Evolutionary conservation across 2,113 vertebrate species (phyloP).

Genomic region (Haemorhous mexicanus): DNA sequence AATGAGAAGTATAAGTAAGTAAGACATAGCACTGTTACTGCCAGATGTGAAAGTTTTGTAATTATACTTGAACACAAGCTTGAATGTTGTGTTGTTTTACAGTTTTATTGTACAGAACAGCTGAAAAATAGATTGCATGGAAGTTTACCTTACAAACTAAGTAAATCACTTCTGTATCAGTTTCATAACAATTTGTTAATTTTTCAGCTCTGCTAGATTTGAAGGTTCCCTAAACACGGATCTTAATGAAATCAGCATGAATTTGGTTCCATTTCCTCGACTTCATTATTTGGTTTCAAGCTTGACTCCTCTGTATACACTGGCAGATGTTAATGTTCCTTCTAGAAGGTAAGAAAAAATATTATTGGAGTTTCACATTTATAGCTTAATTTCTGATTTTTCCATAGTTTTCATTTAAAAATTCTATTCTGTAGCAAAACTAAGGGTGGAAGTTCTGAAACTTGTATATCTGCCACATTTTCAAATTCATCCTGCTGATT

Average conservation of each 20-base stretch:
- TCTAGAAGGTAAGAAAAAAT: conserved; percentile 80
- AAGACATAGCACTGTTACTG: not conserved
- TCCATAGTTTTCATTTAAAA: not conserved
- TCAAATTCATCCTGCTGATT: not conserved
- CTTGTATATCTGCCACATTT: not conserved
- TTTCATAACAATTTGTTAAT: not conserved
- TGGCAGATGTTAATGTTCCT: conserved; percentile 86
- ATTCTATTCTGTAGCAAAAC: not conserved
- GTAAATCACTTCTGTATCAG: not conserved
- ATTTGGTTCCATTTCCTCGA: conserved; percentile 94
- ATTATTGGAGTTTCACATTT: not conserved
- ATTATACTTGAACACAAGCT: not conserved
- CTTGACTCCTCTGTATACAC: conserved; percentile 89
- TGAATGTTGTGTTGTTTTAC: not conserved
- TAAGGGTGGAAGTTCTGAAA: not conserved
- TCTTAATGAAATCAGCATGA: conserved; percentile 96
- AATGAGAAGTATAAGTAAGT: not conserved
- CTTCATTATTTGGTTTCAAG: conserved; percentile 95
- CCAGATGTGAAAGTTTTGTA: not conserved
- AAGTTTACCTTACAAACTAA: not conserved
- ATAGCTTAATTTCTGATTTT: not conserved
- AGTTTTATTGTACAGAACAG: not conserved
- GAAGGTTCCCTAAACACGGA: conserved; percentile 98
- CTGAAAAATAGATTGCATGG: not conserved
- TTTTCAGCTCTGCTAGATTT: conserved; percentile 90